Evolutionary conservation across 2,113 vertebrate species (phyloP).

Genomic region (Lasiurus borealis): DNA sequence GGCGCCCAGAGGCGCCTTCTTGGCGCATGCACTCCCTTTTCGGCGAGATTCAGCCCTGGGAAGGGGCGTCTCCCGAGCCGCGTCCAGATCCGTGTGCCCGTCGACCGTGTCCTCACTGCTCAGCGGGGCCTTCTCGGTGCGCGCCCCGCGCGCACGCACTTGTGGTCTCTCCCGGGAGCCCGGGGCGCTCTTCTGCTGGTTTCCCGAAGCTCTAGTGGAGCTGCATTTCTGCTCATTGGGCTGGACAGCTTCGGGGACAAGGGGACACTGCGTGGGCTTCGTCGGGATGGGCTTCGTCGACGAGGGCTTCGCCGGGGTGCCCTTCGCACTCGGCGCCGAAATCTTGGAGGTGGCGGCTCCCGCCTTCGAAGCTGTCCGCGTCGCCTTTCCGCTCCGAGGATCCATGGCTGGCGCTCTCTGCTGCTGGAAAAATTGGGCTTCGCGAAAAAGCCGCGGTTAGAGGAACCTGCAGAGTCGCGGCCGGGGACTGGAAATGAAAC

Average conservation of each 20-base stretch:
- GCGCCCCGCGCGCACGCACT: not conserved
- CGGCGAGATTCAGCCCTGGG: too few relatives aligned
- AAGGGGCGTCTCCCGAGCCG: fast-evolving
- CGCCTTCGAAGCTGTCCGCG: not conserved
- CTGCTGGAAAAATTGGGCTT: fast-evolving
- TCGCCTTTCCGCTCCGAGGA: not conserved
- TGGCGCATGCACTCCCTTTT: too few relatives aligned
- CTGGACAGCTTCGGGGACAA: not conserved
- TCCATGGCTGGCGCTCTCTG: not conserved
- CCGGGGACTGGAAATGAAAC: conserved; percentile 65
- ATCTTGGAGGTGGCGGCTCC: not conserved
- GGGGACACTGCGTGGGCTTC: not conserved
- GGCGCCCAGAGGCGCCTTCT: not conserved
- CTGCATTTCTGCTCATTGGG: fast-evolving
- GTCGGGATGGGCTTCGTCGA: not conserved
- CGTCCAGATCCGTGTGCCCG: not conserved
- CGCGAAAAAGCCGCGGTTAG: not conserved
- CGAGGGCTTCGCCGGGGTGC: fast-evolving
- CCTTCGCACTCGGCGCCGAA: not conserved
- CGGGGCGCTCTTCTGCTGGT: not conserved
- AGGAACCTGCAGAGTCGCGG: fast-evolving
- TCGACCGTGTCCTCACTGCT: not conserved
- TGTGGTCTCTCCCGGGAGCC: not conserved
- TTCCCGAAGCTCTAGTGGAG: not conserved
- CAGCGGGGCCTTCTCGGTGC: not conserved